Percentiles rank a stretch among this genome's conserved stretches.
phyloP scores from a whole-genome alignment of 2,113 vertebrate species.

The Choloepus hoffmanni region DNA sequence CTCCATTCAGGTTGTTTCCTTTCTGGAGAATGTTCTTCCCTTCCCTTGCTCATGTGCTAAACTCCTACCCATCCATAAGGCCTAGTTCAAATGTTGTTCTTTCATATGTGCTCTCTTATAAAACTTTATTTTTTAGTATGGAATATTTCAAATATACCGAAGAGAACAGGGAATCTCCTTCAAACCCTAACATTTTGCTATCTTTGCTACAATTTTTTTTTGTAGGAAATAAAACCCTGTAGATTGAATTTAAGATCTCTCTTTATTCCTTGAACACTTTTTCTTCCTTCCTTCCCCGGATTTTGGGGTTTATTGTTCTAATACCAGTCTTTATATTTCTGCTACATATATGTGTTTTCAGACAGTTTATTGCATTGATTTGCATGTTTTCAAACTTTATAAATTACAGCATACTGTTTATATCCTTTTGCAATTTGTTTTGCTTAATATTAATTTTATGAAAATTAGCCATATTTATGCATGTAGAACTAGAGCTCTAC shows the following conservation, averaged over 20 bases:
- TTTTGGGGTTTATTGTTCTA: slow-evolving; percentile 28
- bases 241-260: slow-evolving; percentile 16
- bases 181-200: background rate
- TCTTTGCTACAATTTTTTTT: background rate
- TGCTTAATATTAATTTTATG: background rate
- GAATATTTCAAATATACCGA: background rate
- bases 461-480: background rate
- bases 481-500: background rate
- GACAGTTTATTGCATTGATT: background rate
- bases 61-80: background rate
- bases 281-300: background rate
- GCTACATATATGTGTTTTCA: background rate
- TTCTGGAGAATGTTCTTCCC: background rate
- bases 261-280: background rate
- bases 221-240: background rate
- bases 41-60: background rate
- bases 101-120: background rate
- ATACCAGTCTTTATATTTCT: background rate
- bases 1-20: background rate
- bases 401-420: background rate
- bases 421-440: background rate
- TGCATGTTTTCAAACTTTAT: background rate
- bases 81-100: background rate
- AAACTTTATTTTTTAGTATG: slow-evolving; percentile 34
- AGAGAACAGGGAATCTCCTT: slow-evolving; percentile 13